A percentile compares a stretch with the other conserved stretches of the same genome.
These are phyloP conservation scores for Pteropus alecto DNA, from an alignment of 2,113 vertebrate species.

Conservation along the genomic window DNA sequence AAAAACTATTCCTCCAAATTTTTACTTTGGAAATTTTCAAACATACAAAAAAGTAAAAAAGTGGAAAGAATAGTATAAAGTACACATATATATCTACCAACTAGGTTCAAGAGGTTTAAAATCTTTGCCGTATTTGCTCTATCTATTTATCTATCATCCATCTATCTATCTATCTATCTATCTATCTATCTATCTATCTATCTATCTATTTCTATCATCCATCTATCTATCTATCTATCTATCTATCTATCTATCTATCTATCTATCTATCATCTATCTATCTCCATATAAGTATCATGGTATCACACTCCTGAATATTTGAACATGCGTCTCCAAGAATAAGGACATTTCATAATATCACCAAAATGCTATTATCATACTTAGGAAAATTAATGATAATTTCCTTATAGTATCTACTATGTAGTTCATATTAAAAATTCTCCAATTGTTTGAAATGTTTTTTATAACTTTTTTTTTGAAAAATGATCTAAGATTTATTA, in stretches of 20 bases:
- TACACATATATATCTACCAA: not conserved
- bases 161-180: not conserved
- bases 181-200: not conserved
- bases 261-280: not conserved
- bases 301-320: not conserved
- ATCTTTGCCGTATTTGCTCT: not conserved
- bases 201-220: too few species aligned
- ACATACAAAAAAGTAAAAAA: conserved; percentile 13
- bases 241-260: not conserved
- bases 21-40: conserved; percentile 25
- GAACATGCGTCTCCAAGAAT: not conserved
- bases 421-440: not conserved
- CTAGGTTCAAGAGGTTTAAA: not conserved
- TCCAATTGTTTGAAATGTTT: not conserved
- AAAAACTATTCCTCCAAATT: not conserved
- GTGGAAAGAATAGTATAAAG: not conserved
- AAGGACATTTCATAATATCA: not conserved
- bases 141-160: not conserved
- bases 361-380: not conserved
- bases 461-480: not conserved
- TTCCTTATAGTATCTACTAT: not conserved
- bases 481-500: not conserved
- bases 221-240: not conserved
- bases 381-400: not conserved
- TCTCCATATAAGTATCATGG: not conserved